Evolutionary conservation across 1,140 invertebrate species (phyloP), one percentile per base, ranked within the genome.

Genomic region (Acromyrmex echinatior): DNA sequence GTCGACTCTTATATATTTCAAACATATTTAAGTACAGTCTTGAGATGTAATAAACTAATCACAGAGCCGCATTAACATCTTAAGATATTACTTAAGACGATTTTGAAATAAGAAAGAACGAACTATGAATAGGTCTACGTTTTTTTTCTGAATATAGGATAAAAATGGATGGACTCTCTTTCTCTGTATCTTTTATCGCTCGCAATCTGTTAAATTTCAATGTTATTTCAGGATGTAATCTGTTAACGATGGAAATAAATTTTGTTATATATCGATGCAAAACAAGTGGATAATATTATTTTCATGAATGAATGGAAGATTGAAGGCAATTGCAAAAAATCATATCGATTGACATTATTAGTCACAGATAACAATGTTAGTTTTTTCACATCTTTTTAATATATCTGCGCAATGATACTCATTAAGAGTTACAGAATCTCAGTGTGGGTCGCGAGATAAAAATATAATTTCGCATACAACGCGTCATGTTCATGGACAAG

Each of bases 271-370:
- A 31, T 65, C 49, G 49, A 5, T 14, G 28, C 58, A 53, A 45
- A 45, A 45, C 10, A 76, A 53, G 45, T 78, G 39, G 6, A 14
- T 78, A 28, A n/a, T 66, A 53, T 53, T 68, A 35, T 21, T 21
- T 66, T 66, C 25, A 18, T 4, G 76, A 51, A 25, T 68, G 3
- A 28, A 79, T 68, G 7, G 18, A 53, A 18, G 58, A 45, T 25
- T 28, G 25, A 25, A 70, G 65, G 7, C 53, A 68, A 68, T 18
- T 35, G 63, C n/a, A 53, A 49, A 58, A 58, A 56, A 68, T 56
- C n/a, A 5, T 71, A 58, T 80, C 28, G 49, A 45, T 78, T 65
- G 58, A n/a, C 35, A 28, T 66, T 62, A 51, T 45, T 45, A 12
- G 2, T 45, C 9, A 45, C 39, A 45, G 39, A 10, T 45, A 45